Evolutionary conservation across 1,140 invertebrate species (phyloP).

Genomic region (Amyelois transitella): DNA sequence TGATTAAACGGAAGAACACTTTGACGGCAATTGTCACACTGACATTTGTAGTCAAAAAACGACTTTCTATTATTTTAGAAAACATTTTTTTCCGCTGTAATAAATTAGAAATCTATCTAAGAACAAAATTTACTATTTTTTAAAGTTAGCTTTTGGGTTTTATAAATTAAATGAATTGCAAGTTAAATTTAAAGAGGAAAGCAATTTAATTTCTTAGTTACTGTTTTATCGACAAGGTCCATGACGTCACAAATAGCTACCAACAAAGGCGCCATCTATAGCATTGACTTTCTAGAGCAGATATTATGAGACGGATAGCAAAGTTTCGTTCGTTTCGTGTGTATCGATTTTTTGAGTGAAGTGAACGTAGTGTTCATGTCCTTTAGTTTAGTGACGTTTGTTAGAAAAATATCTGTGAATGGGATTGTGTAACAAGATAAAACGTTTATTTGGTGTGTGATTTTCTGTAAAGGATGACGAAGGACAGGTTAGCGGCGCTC

Average conservation of each 20-base stretch:
- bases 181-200: neutral
- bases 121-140: too few species aligned
- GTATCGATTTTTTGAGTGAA: constrained; percentile 86
- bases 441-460: constrained; percentile 77
- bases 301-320: constrained; percentile 69
- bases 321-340: constrained; percentile 78
- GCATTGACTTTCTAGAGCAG: constrained; percentile 52
- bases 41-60: constrained; percentile 34
- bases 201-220: neutral
- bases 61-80: neutral
- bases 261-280: constrained; percentile 67
- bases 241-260: constrained; percentile 69
- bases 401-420: constrained; percentile 83
- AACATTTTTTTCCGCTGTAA: neutral
- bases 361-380: constrained; percentile 82
- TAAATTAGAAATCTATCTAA: too few species aligned
- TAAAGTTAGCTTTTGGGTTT: too few species aligned
- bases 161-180: neutral
- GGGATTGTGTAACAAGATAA: constrained; percentile 82
- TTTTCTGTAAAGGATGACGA: constrained; percentile 89
- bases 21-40: constrained; percentile 57
- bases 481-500: constrained; percentile 97
- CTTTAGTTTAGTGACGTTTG: constrained; percentile 84
- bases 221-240: constrained; percentile 46
- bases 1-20: constrained; percentile 62